These are phyloP conservation scores for Bubo scandiacus DNA, from an alignment of 2,113 vertebrate genomes.

Conservation along the genomic window DNA sequence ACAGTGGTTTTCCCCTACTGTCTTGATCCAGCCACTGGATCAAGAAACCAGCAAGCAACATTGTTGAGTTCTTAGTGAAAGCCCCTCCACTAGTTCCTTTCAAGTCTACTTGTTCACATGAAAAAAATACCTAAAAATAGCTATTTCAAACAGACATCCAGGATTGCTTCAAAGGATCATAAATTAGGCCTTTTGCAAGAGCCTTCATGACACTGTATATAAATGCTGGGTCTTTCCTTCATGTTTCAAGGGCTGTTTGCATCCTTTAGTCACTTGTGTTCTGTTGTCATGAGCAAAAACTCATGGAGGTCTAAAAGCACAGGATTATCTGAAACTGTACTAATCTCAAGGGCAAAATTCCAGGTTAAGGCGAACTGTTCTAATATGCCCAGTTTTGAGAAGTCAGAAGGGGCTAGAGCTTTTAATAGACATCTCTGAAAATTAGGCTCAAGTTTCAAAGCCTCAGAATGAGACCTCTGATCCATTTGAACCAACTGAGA, in stretches of 20 bases:
- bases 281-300: not conserved
- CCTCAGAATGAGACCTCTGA: not conserved
- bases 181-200: not conserved
- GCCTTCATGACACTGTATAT: not conserved
- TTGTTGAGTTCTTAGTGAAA: not conserved
- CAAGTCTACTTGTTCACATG: not conserved
- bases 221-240: not conserved
- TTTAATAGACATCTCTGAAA: not conserved
- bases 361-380: not conserved
- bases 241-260: not conserved
- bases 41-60: not conserved
- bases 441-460: not conserved
- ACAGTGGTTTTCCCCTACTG: accelerated
- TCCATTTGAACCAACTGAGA: not conserved
- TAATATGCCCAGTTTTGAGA: not conserved
- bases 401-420: not conserved
- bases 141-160: not conserved
- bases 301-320: not conserved
- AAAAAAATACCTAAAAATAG: not conserved
- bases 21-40: not conserved
- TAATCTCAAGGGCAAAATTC: not conserved
- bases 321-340: not conserved
- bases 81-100: not conserved
- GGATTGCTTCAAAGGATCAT: not conserved
- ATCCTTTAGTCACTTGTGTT: not conserved